Evolutionary conservation across 2,888 invertebrate species (phyloP).

Genomic region (Spilosoma lubricipeda): DNA sequence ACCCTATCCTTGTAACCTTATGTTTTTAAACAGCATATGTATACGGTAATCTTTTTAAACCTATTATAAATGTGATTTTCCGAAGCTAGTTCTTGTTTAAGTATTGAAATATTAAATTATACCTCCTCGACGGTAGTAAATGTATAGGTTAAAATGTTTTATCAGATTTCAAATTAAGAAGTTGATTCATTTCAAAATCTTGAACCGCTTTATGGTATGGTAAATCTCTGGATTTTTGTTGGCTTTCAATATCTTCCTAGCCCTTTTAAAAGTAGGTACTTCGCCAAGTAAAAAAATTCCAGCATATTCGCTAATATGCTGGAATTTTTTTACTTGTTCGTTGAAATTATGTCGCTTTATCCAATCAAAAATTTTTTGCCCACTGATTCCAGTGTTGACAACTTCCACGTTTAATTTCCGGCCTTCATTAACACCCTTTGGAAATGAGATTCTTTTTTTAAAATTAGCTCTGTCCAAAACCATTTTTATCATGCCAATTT

Average conservation of each 20-base stretch:
- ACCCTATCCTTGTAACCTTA: too few species aligned
- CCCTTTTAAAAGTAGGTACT: slow-evolving; percentile 2
- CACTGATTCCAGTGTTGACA: slow-evolving; percentile 65
- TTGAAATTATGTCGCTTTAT: slow-evolving; percentile 27
- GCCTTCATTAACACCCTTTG: slow-evolving; percentile 69
- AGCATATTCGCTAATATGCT: slow-evolving; percentile 28
- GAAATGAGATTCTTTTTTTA: slow-evolving; percentile 17
- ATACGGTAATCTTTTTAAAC: too few species aligned
- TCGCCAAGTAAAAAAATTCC: too few species aligned
- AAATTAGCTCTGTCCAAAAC: slow-evolving; percentile 44
- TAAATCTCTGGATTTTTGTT: background rate
- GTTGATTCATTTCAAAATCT: background rate
- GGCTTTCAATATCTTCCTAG: background rate
- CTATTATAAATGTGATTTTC: too few species aligned
- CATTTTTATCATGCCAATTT: slow-evolving; percentile 59
- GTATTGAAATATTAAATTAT: too few species aligned
- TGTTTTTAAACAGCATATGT: too few species aligned
- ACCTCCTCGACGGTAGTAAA: too few species aligned
- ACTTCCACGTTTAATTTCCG: slow-evolving; percentile 69
- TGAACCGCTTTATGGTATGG: background rate
- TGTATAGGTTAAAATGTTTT: too few species aligned
- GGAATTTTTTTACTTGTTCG: slow-evolving; percentile 34
- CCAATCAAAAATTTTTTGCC: slow-evolving; percentile 51
- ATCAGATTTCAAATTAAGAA: background rate
- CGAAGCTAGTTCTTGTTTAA: too few species aligned